Evolutionary conservation across 2,888 invertebrate species (phyloP), one percentile per base, ranked within the genome.

Genomic region (Leptogaster cylindrica): DNA sequence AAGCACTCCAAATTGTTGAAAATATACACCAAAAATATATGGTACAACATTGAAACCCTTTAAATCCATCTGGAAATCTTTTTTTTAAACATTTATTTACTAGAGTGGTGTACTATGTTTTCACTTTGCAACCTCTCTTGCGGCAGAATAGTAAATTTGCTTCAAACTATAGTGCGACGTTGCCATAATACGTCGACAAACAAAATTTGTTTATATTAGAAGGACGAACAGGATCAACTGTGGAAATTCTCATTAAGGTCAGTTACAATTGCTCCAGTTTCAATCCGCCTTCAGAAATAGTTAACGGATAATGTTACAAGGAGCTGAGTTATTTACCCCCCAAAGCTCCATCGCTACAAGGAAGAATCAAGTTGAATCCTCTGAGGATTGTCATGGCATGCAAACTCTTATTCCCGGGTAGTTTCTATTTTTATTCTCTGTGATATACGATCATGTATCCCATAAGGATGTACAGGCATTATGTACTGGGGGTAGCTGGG

Each of bases 401-500:
- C 41, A 58, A 27, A 5, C n/a, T 61, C 16, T 16, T 23, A 18
- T 14, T 23, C 55, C 55, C 18, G 28, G 41, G 31, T 14, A 6
- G 27, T 61, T 61, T 44, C 44, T 44, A 61, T 27, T 61, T 51
- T 44, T 61, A 58, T 44, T 23, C 14, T 44, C n/a, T 10, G 12
- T 18, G 7, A 7, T 41, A 14, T 20, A 55, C 33, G n/a, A 27
- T n/a, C 50, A 23, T 33, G 36, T 36, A 27, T 44, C 41, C 36
- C 16, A 18, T 7, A 23, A 61, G 14, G 28, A 61, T 28, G 28
- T 16, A 41, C 20, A 44, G 18, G 44, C 18, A 27, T 44, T 28
- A 28, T 44, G 44, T 27, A 61, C 44, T 14, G 27, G 61, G n/a
- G n/a, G n/a, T n/a, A 14, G 4, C 18, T 41, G 61, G 41, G 61